Evolutionary conservation across 2,113 vertebrate species (phyloP).

Genomic region (Cyanoramphus novaezelandiae): DNA sequence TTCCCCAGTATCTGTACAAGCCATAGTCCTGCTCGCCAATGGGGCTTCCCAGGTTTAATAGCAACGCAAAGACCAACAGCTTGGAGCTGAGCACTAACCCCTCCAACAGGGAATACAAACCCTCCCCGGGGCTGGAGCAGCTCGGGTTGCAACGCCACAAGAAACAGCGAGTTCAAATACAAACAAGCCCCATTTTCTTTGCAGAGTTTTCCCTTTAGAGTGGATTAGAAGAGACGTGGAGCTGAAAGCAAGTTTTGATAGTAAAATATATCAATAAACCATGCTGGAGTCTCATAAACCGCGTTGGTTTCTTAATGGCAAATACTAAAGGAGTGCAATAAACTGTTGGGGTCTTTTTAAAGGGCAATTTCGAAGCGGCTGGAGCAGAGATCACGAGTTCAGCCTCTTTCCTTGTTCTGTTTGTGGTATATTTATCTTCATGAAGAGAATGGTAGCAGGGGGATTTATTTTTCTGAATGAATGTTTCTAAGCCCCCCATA

Average conservation of each 20-base stretch:
- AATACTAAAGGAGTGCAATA: slow-evolving; percentile 37
- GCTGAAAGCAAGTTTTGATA: slow-evolving; percentile 53
- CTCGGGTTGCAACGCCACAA: neutral
- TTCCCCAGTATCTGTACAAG: neutral
- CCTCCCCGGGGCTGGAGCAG: neutral
- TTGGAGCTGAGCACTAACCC: neutral
- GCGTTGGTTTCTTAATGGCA: slow-evolving; percentile 41
- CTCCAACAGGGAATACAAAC: neutral
- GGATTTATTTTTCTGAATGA: slow-evolving; percentile 74
- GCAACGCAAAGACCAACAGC: neutral
- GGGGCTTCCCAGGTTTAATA: neutral
- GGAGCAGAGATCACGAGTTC: slow-evolving; percentile 66
- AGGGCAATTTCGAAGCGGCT: slow-evolving; percentile 58
- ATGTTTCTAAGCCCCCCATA: slow-evolving; percentile 68
- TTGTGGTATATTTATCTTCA: slow-evolving; percentile 74
- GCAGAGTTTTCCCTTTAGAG: neutral
- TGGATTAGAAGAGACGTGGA: neutral
- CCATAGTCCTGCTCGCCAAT: neutral
- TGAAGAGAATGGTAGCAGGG: slow-evolving; percentile 68
- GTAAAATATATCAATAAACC: neutral
- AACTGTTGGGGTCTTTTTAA: slow-evolving; percentile 60
- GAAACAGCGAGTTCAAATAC: neutral
- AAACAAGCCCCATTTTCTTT: neutral
- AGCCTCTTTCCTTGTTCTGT: slow-evolving; percentile 64
- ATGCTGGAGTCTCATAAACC: slow-evolving; percentile 33